Evolutionary conservation across 2,113 vertebrate genomes (phyloP).

Genomic region (Crotalus helleri): DNA sequence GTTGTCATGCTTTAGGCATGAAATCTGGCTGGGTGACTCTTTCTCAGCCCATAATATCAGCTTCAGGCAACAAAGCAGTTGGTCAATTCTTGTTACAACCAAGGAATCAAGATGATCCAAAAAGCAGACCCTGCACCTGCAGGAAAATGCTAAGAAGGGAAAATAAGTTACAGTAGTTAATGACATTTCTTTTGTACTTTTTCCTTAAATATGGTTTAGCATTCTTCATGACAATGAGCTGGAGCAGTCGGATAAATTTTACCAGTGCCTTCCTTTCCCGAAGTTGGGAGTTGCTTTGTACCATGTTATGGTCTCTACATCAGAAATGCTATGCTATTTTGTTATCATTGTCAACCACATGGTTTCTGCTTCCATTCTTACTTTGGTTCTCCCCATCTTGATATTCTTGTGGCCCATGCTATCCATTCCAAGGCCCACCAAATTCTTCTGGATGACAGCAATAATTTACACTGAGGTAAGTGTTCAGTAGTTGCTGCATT

Average conservation of each 20-base stretch:
- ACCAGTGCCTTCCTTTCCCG: slow-evolving; percentile 49
- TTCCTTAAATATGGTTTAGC: slow-evolving; percentile 36
- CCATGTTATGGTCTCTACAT: slow-evolving; percentile 62
- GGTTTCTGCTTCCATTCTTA: slow-evolving; percentile 68
- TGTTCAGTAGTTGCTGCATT: background rate
- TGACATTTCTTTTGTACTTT: background rate
- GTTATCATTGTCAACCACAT: slow-evolving; percentile 72
- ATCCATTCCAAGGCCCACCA: slow-evolving; percentile 73
- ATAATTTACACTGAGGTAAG: slow-evolving; percentile 78
- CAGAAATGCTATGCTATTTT: slow-evolving; percentile 74
- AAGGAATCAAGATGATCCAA: background rate
- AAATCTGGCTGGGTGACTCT: background rate
- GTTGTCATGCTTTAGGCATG: background rate
- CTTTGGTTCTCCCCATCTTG: slow-evolving; percentile 69
- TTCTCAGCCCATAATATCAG: background rate
- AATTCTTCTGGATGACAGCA: slow-evolving; percentile 74
- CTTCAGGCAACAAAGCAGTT: background rate
- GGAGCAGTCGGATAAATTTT: slow-evolving; percentile 67
- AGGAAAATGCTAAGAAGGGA: background rate
- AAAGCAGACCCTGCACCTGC: background rate
- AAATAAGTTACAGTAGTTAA: background rate
- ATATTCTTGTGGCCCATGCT: slow-evolving; percentile 76
- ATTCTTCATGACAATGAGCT: slow-evolving; percentile 67
- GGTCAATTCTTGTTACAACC: background rate
- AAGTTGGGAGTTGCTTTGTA: slow-evolving; percentile 69